phyloP scores from a whole-genome alignment of 2,113 vertebrate genomes.

The Asarcornis scutulata region DNA sequence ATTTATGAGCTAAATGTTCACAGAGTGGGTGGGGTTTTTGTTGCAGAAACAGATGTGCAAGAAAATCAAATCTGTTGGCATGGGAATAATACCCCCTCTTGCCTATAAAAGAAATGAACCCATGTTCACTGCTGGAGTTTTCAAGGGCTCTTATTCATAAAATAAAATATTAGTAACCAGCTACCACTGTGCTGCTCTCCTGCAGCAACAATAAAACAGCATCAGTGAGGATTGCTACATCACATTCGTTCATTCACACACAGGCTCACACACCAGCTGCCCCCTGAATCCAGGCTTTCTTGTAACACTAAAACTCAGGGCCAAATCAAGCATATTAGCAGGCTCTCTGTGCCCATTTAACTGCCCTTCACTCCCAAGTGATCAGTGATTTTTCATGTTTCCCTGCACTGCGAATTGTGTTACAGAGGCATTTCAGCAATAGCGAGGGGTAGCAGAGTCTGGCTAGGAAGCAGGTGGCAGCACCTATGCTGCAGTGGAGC shows the following conservation, averaged over 20 bases:
- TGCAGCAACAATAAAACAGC: constrained; percentile 69
- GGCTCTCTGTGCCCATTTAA: not conserved
- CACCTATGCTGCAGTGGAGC: not conserved
- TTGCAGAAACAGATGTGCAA: constrained; percentile 76
- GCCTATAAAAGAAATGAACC: constrained; percentile 71
- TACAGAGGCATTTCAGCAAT: fast-evolving
- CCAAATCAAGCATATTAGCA: not conserved
- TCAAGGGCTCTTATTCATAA: constrained; percentile 70
- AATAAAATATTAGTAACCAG: constrained; percentile 70
- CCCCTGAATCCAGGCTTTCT: constrained; percentile 24
- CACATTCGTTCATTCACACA: not conserved
- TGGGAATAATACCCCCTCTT: constrained; percentile 68
- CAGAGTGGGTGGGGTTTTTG: constrained; percentile 47
- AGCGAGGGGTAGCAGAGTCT: not conserved
- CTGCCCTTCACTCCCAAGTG: not conserved
- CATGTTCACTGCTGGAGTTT: constrained; percentile 65
- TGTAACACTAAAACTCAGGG: constrained; percentile 27
- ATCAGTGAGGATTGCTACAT: constrained; percentile 41
- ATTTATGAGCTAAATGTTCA: constrained; percentile 75
- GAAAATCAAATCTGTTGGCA: constrained; percentile 72
- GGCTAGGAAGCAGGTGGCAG: constrained; percentile 20
- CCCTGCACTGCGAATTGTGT: not conserved
- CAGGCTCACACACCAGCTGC: constrained; percentile 19
- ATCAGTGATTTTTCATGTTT: not conserved
- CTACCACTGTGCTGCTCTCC: constrained; percentile 54